Evolutionary conservation across 2,888 invertebrate genomes (phyloP).

Genomic region (Rhagonycha fulva): DNA sequence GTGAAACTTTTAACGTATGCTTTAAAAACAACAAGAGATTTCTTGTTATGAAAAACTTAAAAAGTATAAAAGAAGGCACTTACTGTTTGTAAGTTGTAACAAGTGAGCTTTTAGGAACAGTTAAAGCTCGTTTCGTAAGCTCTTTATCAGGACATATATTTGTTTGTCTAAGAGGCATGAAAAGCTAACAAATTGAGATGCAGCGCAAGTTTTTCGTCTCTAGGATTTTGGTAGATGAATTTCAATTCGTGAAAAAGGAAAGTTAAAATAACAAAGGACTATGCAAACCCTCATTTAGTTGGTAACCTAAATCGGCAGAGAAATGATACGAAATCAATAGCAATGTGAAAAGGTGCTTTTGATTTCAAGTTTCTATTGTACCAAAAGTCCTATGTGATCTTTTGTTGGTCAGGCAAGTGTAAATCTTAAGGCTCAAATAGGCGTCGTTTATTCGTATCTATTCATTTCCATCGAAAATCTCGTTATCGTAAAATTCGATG

Average conservation of each 20-base stretch:
- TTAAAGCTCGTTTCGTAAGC: conserved; percentile 20
- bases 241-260: neutral
- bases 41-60: neutral
- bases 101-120: conserved; percentile 23
- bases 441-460: neutral
- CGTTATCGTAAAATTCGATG: conserved; percentile 17
- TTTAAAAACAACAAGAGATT: neutral
- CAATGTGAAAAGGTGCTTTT: neutral
- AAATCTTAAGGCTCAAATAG: conserved; percentile 11
- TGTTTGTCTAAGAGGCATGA: conserved; percentile 24
- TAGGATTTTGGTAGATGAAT: neutral
- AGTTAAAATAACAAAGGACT: neutral
- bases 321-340: conserved; percentile 10
- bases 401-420: conserved; percentile 16
- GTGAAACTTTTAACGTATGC: no score
- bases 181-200: conserved; percentile 23
- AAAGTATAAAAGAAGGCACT: conserved; percentile 17
- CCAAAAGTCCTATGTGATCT: conserved; percentile 1
- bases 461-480: conserved; percentile 4
- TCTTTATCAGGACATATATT: conserved; percentile 26
- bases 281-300: conserved; percentile 12
- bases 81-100: conserved; percentile 19
- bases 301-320: neutral
- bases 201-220: conserved; percentile 15
- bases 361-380: conserved; percentile 7